Base-by-base conservation (phyloP, 2,888 invertebrate species). In the Melikaiella ostensackeni region DNA sequence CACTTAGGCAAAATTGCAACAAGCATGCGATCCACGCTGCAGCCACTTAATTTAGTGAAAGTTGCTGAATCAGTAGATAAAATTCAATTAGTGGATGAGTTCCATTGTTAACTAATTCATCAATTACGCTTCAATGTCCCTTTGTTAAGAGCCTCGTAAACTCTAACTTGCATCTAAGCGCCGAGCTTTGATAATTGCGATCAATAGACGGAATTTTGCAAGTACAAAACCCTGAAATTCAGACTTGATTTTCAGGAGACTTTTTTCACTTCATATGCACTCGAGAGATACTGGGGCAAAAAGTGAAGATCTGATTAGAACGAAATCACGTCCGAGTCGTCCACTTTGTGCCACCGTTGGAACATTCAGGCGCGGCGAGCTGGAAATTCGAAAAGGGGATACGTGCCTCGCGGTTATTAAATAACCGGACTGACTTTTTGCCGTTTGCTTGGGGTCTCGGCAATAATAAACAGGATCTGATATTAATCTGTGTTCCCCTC, bases 321-420 rank as follows among this genome's bases (percentile, higher is more conserved):
- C 30, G 11, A 70, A 70, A 70, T 70, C 70, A 70, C 50, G 30
- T 70, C 50, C 70, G 70, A 70, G 50, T 55, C 50, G 70, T 70
- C 70, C 70, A 70, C 70, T 66, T 46, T 9, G 9, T 19, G 50
- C 30, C 30, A 33, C n/a, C 30, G 57, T 59, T 75, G 76, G 81
- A 80, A 84, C 82, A 83, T 83, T 84, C 80, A 81, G 75, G 66
- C 76, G 81, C 83, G 79, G 59, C 77, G 78, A 83, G 75, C 80
- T 82, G 81, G 81, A 83, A 84, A 84, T 85, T 77, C 73, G 62
- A 74, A 75, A 76, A 77, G 77, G 77, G 76, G 77, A 80, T 79
- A 76, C 57, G 57, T 64, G 57, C 33, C 4, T 33, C 30, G 46
- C 70, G 33, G 70, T n/a, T n/a, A n/a, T n/a, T n/a, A n/a, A n/a